Evolutionary conservation across 2,888 invertebrate genomes (phyloP), one percentile per base, ranked within the genome.

Genomic region (Drosophila mercatorum): DNA sequence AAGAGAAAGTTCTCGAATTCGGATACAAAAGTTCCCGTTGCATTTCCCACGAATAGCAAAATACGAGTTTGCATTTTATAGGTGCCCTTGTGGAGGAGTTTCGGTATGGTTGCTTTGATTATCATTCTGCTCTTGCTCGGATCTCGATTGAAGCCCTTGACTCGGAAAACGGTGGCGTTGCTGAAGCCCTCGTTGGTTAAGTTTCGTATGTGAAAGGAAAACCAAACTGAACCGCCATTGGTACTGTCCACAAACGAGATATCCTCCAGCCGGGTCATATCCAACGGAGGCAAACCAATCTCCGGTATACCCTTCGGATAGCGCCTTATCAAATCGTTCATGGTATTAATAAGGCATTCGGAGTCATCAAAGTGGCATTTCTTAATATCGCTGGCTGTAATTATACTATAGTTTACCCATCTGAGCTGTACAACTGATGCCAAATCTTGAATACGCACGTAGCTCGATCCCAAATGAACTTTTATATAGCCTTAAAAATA

Each of bases 81-180:
- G 2, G n/a, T 65, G 7, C 70, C 64, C 0, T 79, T 61, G 12
- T 75, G 65, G 1, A 73, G 0, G 0, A 85, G 14, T 1, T 73
- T 68, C 5, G 85, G 90, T 36, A 87, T 56, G 6, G 12, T 61
- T 5, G 69, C 78, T 11, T 68, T 56, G 0, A 90, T 51, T 6
- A 73, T 66, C 44, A 85, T 73, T 55, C 64, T 77, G 17, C 66
- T 69, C n/a, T 61, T 63, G 6, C 53, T 75, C 31, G 88, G 88
- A 52, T 85, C 78, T 12, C 26, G 41, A 17, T 53, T 56, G 51
- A 90, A 90, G 8, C 89, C 90, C 40, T 81, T 56, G 3, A 83
- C 72, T 7, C 64, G 55, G 26, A 73, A 76, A 5, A 88, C 58
- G 0, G 75, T 86, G 26, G 80, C 68, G 57, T 79, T 82, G 40